Evolutionary conservation across 2,113 vertebrate genomes (phyloP).

Genomic region (Brachionichthys hirsutus): DNA sequence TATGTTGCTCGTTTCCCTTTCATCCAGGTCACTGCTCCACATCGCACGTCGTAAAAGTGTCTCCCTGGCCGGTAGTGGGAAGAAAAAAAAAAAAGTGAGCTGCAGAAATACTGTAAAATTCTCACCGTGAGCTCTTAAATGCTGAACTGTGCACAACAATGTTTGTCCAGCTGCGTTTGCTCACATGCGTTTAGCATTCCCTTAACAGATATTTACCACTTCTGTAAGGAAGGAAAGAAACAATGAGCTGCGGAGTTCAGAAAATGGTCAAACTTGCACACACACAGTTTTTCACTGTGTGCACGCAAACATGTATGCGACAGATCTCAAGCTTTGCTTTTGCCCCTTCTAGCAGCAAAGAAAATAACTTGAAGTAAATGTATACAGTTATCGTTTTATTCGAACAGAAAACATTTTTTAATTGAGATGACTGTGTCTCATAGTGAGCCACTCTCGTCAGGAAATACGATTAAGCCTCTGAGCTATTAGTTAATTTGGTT

Average conservation of each 20-base stretch:
- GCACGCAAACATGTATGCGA: too few relatives aligned
- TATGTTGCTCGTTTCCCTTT: conserved; percentile 6
- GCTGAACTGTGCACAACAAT: conserved; percentile 13
- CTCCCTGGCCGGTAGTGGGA: background rate
- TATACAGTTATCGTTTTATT: background rate
- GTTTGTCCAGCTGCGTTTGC: conserved; percentile 28
- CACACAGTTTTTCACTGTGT: background rate
- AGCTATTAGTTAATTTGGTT: conserved; percentile 21
- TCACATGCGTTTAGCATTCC: conserved; percentile 43
- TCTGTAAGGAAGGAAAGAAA: conserved; percentile 33
- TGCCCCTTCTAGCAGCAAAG: background rate
- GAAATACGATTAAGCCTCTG: conserved; percentile 39
- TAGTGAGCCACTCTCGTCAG: conserved; percentile 42
- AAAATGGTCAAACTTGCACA: conserved; percentile 24
- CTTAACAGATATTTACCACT: too few relatives aligned
- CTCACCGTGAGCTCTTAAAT: conserved; percentile 30
- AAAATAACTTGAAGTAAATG: background rate
- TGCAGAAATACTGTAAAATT: conserved; percentile 5
- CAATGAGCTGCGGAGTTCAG: conserved; percentile 34
- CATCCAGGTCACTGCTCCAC: background rate
- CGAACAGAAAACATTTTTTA: background rate
- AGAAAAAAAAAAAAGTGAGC: background rate
- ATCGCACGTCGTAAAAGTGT: conserved; percentile 1
- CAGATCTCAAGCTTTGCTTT: too few relatives aligned
- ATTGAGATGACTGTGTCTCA: conserved; percentile 8